Percentiles rank a stretch among this genome's conserved stretches.
Conservation (phyloP, 2,888 invertebrate species). For the Yponomeuta cagnagella region DNA sequence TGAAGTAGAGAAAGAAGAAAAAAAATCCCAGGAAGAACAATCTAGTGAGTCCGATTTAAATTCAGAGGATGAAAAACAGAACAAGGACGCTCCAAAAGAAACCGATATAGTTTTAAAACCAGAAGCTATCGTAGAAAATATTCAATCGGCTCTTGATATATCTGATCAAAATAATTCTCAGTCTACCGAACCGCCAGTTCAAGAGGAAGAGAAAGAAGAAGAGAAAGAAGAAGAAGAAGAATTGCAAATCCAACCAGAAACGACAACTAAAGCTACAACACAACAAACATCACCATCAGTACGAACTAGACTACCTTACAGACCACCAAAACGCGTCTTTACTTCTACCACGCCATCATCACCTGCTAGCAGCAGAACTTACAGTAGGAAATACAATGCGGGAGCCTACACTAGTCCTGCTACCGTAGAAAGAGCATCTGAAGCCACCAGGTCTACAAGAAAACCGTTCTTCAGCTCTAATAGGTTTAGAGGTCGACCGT, state of each 20-base stretch:
- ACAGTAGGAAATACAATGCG: conserved; percentile 66
- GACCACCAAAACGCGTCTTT: conserved; percentile 55
- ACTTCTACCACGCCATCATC: conserved; percentile 58
- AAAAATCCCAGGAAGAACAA: not conserved
- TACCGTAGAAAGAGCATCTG: conserved; percentile 44
- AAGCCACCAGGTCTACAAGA: conserved; percentile 45
- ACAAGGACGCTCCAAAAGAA: conserved; percentile 10
- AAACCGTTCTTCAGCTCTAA: conserved; percentile 49
- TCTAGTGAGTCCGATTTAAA: not conserved
- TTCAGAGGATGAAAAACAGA: not conserved
- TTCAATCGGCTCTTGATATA: conserved; percentile 37
- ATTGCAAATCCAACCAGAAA: conserved; percentile 29
- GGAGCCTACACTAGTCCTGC: conserved; percentile 67
- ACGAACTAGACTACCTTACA: conserved; percentile 54
- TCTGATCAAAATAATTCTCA: conserved; percentile 34
- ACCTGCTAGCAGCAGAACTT: conserved; percentile 56
- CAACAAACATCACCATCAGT: conserved; percentile 35
- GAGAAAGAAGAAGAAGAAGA: conserved; percentile 9
- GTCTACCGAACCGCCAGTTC: conserved; percentile 10
- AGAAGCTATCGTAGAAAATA: conserved; percentile 37
- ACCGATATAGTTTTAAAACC: conserved; percentile 19
- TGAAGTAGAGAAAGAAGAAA: not conserved
- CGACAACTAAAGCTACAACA: conserved; percentile 47
- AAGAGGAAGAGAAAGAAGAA: conserved; percentile 23
- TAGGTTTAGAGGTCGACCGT: conserved; percentile 56